These are phyloP conservation scores for Desmodus rotundus DNA, from an alignment of 2,113 vertebrate species.

Conservation along the genomic window DNA sequence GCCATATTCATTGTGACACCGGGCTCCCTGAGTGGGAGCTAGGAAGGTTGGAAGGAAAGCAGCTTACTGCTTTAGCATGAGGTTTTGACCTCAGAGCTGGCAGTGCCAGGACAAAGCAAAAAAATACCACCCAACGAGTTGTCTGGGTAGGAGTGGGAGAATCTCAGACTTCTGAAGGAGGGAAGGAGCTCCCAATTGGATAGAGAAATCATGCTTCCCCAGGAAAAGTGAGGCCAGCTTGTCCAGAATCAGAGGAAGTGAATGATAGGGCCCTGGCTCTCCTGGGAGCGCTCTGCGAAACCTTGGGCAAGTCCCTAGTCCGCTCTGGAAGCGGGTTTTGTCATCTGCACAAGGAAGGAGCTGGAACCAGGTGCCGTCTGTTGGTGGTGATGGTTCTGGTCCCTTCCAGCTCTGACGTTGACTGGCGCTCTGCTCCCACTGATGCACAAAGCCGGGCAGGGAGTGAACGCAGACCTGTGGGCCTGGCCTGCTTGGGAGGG, in stretches of 20 bases:
- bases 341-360: neutral
- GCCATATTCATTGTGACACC: neutral
- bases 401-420: neutral
- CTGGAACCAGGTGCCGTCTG: neutral
- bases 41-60: neutral
- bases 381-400: neutral
- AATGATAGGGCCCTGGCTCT: neutral
- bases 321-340: neutral
- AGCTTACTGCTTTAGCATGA: constrained; percentile 8
- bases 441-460: neutral
- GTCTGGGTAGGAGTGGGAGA: neutral
- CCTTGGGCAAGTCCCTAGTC: neutral
- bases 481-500: neutral
- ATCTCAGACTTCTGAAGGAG: neutral
- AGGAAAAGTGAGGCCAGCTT: neutral
- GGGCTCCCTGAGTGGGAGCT: neutral
- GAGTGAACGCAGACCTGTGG: neutral
- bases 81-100: neutral
- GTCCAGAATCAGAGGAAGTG: neutral
- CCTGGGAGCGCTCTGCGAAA: neutral
- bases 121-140: neutral
- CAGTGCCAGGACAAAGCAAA: neutral
- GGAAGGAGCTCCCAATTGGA: neutral
- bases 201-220: neutral
- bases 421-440: neutral